Percentiles rank a stretch among this genome's conserved stretches.
Conservation (phyloP, 2,797 vertebrate species). For the Gallinago nigripennis region DNA sequence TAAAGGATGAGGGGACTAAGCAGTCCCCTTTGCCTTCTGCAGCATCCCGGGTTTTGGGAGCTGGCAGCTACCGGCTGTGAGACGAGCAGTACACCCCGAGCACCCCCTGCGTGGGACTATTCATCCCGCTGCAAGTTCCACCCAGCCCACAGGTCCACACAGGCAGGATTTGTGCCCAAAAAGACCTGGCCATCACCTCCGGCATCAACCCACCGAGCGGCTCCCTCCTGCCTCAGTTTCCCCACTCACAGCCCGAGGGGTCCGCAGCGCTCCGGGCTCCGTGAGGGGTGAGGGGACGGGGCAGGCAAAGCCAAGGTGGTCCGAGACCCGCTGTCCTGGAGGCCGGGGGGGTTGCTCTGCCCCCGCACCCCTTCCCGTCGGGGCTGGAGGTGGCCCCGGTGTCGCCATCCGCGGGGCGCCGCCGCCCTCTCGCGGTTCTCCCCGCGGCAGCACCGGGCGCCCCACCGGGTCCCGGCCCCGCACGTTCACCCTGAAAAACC, state of each 20-base stretch:
- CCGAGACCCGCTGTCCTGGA: not conserved
- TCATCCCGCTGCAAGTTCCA: not conserved
- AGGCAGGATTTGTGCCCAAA: accelerated
- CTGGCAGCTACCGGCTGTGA: accelerated
- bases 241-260: not conserved
- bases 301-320: not conserved
- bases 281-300: accelerated
- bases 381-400: not conserved
- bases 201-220: not conserved
- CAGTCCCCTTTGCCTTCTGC: accelerated
- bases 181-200: accelerated
- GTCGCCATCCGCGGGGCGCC: not conserved
- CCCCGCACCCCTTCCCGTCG: not conserved
- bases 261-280: accelerated
- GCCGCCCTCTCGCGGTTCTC: conserved; percentile 67
- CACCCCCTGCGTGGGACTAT: not conserved
- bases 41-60: not conserved
- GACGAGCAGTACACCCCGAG: accelerated
- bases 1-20: not conserved
- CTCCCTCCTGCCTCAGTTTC: conserved; percentile 31
- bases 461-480: not conserved
- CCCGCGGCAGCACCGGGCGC: not conserved
- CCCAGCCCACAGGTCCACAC: accelerated
- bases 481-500: not conserved
- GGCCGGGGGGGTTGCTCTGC: accelerated